phyloP scores from a whole-genome alignment of 2,888 invertebrate species.

The Sabatieria punctata region DNA sequence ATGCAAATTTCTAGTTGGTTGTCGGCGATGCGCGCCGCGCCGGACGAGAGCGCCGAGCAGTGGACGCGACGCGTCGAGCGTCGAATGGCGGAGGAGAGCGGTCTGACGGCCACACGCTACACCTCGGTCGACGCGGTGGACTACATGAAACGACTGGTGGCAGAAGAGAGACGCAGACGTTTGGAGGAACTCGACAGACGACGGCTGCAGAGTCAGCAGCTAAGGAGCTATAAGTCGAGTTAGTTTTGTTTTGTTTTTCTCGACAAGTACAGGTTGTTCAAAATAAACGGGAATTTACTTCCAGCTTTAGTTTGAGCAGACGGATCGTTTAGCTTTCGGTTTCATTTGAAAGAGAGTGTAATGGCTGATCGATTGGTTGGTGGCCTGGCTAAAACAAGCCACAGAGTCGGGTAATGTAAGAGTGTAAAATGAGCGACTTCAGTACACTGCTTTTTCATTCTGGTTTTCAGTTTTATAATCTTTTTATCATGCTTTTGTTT shows the following conservation, averaged over 20 bases:
- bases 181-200: neutral
- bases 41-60: slow-evolving; percentile 40
- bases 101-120: slow-evolving; percentile 42
- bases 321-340: too few species aligned
- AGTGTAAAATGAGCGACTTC: too few species aligned
- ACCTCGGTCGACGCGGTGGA: slow-evolving; percentile 44
- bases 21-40: slow-evolving; percentile 30
- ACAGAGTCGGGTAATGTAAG: too few species aligned
- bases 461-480: too few species aligned
- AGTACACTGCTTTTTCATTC: too few species aligned
- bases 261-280: too few species aligned
- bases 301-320: too few species aligned
- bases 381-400: too few species aligned
- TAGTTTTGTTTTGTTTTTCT: neutral
- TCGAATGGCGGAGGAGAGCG: slow-evolving; percentile 39
- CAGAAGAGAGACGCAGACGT: neutral
- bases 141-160: slow-evolving; percentile 27
- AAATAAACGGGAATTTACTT: too few species aligned
- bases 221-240: neutral
- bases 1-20: slow-evolving; percentile 1
- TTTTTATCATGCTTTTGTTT: too few species aligned
- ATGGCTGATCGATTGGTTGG: too few species aligned
- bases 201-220: neutral
- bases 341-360: too few species aligned
- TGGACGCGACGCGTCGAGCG: slow-evolving; percentile 42